A percentile compares a stretch with the other conserved stretches of the same genome.
These are phyloP conservation scores for Characodon lateralis DNA, from an alignment of 2,797 vertebrate species.

Conservation along the genomic window DNA sequence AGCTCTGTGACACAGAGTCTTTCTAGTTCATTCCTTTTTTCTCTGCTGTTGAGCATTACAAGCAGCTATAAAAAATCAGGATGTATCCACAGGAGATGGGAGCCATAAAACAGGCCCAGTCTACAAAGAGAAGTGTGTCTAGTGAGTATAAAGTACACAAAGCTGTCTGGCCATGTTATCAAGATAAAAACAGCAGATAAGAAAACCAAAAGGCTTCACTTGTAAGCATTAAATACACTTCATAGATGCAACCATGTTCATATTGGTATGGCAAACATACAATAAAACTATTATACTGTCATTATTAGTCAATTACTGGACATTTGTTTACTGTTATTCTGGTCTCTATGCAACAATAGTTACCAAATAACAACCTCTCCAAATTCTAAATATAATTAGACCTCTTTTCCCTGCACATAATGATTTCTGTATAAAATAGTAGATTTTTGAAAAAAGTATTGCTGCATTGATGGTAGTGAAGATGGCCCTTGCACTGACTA, in stretches of 20 bases:
- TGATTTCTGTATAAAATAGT: background rate
- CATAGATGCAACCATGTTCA: constrained; percentile 7
- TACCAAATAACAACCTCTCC: background rate
- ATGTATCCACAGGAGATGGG: constrained; percentile 37
- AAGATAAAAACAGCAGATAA: constrained; percentile 42
- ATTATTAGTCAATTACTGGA: constrained; percentile 23
- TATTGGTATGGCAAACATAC: constrained; percentile 15
- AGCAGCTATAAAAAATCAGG: constrained; percentile 52
- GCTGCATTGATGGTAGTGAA: background rate
- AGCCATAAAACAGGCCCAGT: constrained; percentile 55
- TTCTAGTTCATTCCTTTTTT: background rate
- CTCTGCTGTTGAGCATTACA: constrained; percentile 31
- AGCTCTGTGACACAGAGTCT: background rate
- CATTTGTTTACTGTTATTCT: constrained; percentile 20
- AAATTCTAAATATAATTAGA: background rate
- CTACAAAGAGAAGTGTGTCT: constrained; percentile 24
- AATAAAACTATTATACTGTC: constrained; percentile 34
- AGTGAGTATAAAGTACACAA: constrained; percentile 54
- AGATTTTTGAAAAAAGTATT: background rate
- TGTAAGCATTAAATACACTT: constrained; percentile 19
- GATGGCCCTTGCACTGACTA: background rate
- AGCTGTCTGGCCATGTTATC: constrained; percentile 26
- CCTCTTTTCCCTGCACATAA: background rate
- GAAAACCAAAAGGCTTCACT: constrained; percentile 28
- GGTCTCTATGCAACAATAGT: background rate